Percentiles rank a stretch among this genome's conserved stretches.
These are phyloP conservation scores for Struthio camelus DNA, from an alignment of 2,113 vertebrate genomes.

Conservation along the genomic window DNA sequence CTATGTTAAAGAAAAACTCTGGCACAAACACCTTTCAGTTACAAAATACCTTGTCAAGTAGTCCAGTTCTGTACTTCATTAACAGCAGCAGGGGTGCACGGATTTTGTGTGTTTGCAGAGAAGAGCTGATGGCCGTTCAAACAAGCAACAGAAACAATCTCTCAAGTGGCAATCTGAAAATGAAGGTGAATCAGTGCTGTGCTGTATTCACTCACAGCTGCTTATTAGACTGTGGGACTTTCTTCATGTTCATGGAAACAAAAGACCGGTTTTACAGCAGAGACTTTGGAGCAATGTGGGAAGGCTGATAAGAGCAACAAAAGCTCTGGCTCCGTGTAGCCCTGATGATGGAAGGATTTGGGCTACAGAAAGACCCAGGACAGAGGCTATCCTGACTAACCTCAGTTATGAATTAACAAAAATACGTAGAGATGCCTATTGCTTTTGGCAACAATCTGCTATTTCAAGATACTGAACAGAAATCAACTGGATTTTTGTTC, in stretches of 20 bases:
- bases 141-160: not conserved
- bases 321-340: not conserved
- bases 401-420: not conserved
- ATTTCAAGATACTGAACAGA: not conserved
- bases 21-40: not conserved
- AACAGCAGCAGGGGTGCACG: not conserved
- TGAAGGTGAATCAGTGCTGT: not conserved
- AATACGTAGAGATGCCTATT: not conserved
- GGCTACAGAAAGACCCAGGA: not conserved
- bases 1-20: not conserved
- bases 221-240: not conserved
- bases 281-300: not conserved
- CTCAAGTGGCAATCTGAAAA: not conserved
- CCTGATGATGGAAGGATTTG: accelerated
- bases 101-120: not conserved
- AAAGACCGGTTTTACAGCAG: not conserved
- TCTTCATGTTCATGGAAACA: not conserved
- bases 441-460: not conserved
- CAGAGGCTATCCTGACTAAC: not conserved
- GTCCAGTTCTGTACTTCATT: not conserved
- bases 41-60: not conserved
- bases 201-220: not conserved
- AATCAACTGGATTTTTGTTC: not conserved
- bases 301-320: not conserved
- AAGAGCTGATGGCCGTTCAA: not conserved